These are phyloP conservation scores for Otis tarda DNA, from an alignment of 2,113 vertebrate species.

Conservation along the genomic window DNA sequence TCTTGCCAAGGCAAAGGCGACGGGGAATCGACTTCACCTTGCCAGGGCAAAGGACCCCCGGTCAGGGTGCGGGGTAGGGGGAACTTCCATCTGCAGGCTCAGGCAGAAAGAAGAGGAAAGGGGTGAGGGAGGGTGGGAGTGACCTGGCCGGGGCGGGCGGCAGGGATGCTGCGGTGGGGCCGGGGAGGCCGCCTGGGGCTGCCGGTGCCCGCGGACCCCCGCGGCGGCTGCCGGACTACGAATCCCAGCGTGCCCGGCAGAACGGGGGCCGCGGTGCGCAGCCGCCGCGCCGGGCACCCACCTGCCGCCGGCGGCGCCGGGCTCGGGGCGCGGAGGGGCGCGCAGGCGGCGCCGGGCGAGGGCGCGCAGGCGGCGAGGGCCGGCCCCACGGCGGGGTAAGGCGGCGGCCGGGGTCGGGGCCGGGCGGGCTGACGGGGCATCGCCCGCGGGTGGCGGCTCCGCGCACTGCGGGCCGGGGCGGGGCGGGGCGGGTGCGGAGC, in stretches of 20 bases:
- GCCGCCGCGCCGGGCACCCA: constrained; percentile 19
- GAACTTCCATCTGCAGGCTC: neutral
- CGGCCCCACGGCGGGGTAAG: neutral
- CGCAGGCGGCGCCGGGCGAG: neutral
- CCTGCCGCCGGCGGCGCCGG: neutral
- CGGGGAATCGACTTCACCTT: no score
- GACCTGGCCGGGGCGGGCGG: rapidly evolving
- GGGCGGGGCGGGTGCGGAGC: neutral
- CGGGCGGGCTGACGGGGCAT: neutral
- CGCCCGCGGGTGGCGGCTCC: neutral
- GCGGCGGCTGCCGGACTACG: constrained; percentile 4
- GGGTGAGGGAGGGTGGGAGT: neutral
- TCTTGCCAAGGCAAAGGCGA: rapidly evolving
- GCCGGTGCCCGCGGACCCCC: neutral
- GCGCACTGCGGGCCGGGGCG: neutral
- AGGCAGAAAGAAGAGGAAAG: neutral
- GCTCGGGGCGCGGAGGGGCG: neutral
- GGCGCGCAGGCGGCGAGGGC: no score
- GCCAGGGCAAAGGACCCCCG: no score
- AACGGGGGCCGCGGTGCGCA: neutral
- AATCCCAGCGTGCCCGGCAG: constrained; percentile 38
- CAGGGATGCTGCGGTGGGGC: neutral
- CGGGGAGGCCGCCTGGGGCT: no score
- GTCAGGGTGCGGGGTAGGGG: rapidly evolving
- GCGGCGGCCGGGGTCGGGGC: neutral